Percentiles rank a stretch among this genome's conserved stretches.
Conservation (phyloP, 2,797 vertebrate genomes). For the Gila robusta region DNA sequence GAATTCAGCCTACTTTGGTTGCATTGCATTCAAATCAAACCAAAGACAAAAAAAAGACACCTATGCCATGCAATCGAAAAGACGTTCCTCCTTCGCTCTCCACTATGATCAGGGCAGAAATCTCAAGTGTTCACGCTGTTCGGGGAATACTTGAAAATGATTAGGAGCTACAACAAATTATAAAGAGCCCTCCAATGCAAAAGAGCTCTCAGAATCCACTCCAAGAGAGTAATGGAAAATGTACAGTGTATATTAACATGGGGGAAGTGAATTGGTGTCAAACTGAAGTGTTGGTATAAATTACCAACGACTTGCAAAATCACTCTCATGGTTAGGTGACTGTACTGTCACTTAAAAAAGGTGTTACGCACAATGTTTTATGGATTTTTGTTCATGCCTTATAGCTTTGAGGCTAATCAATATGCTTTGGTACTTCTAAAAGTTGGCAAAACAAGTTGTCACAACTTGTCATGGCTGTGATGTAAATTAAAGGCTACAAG, state of each 20-base stretch:
- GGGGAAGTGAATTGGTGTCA: not conserved
- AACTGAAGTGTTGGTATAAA: not conserved
- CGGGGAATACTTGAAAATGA: conserved; percentile 39
- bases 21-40: conserved; percentile 52
- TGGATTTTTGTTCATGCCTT: not conserved
- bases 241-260: not conserved
- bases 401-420: not conserved
- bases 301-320: not conserved
- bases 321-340: not conserved
- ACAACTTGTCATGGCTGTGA: not conserved
- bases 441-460: not conserved
- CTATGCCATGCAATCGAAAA: conserved; percentile 29
- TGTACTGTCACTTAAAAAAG: not conserved
- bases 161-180: conserved; percentile 15
- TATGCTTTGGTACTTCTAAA: not conserved
- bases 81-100: conserved; percentile 10
- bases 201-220: conserved; percentile 16
- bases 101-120: conserved; percentile 27
- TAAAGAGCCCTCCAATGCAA: not conserved
- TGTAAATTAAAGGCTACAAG: not conserved
- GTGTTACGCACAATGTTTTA: not conserved
- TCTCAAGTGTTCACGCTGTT: conserved; percentile 31
- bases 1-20: conserved; percentile 37
- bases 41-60: conserved; percentile 27
- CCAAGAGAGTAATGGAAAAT: not conserved